A percentile compares a stretch with the other conserved stretches of the same genome.
phyloP scores from a whole-genome alignment of 1,140 invertebrate species.

The Eufriesea mexicana region DNA sequence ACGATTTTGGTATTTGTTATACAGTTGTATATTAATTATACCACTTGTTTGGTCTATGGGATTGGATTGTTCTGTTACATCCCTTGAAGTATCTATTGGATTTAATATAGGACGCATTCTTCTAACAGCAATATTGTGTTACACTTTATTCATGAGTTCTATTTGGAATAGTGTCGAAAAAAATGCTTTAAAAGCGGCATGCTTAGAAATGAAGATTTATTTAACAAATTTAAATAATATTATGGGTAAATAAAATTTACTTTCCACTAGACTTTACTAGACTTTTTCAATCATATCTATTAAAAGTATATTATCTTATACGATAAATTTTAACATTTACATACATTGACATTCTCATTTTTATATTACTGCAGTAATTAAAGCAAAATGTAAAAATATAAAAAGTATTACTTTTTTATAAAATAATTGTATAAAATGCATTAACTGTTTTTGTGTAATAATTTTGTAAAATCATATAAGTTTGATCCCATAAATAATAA shows the following conservation, averaged over 20 bases:
- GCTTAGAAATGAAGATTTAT: constrained; percentile 84
- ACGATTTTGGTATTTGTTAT: constrained; percentile 85
- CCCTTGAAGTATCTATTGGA: constrained; percentile 79
- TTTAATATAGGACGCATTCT: constrained; percentile 84
- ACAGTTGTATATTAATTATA: constrained; percentile 80
- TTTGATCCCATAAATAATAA: not conserved
- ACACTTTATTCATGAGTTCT: constrained; percentile 89
- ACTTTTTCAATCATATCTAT: not conserved
- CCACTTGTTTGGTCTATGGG: constrained; percentile 81
- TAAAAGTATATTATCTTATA: constrained; percentile 40
- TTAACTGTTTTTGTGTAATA: not conserved
- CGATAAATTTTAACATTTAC: constrained; percentile 16
- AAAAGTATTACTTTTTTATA: not conserved
- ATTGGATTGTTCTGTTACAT: constrained; percentile 71
- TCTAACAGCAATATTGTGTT: constrained; percentile 86
- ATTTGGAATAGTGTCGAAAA: constrained; percentile 91
- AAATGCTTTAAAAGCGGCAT: constrained; percentile 89
- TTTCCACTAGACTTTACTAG: not conserved
- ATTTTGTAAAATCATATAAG: not conserved
- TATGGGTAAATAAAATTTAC: constrained; percentile 37
- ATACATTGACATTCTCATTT: constrained; percentile 5
- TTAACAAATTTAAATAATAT: constrained; percentile 72
- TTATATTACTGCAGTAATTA: constrained; percentile 29
- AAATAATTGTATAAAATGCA: not conserved
- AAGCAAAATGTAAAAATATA: constrained; percentile 30